Evolutionary conservation across 2,797 vertebrate genomes (phyloP).

Genomic region (Cossypha niveicapilla): DNA sequence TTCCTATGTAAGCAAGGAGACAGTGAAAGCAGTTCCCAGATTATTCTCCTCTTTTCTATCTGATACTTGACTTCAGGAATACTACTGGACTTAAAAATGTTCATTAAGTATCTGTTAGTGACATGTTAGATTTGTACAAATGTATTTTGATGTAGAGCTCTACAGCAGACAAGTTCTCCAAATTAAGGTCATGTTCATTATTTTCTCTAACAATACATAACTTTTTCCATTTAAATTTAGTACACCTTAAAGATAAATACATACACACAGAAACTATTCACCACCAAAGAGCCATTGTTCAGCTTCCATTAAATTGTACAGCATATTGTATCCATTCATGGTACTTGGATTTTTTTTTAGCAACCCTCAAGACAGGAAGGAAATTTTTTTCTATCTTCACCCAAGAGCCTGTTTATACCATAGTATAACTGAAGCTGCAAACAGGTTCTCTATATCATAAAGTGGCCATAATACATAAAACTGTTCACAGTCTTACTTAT

Average conservation of each 20-base stretch:
- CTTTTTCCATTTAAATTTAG: neutral
- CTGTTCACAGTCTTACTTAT: neutral
- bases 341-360: neutral
- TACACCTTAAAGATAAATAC: neutral
- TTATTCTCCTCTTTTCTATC: neutral
- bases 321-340: neutral
- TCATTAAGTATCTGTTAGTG: neutral
- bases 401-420: neutral
- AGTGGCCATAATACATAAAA: neutral
- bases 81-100: neutral
- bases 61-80: neutral
- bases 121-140: neutral
- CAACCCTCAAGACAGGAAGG: neutral
- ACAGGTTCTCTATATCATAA: neutral
- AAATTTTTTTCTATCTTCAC: neutral
- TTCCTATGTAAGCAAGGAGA: neutral
- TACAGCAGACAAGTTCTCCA: neutral
- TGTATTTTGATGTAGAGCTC: neutral
- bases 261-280: neutral
- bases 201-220: neutral
- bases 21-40: neutral
- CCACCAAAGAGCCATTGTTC: neutral
- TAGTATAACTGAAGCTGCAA: neutral
- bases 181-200: neutral
- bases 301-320: neutral